Evolutionary conservation across 1,140 invertebrate genomes (phyloP).

Genomic region (Camponotus pennsylvanicus): DNA sequence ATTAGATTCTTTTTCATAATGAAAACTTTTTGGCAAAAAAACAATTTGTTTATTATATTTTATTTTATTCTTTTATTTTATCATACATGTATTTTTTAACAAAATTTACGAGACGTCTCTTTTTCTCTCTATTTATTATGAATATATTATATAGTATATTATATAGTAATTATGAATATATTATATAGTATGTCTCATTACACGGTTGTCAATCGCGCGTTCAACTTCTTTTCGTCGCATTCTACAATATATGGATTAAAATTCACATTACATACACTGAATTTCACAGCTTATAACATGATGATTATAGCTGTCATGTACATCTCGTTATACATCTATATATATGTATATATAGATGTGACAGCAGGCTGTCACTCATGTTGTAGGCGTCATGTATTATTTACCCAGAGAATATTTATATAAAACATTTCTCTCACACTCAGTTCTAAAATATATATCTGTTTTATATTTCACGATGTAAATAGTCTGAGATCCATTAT

Average conservation of each 20-base stretch:
- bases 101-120: neutral
- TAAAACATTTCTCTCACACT: slow-evolving; percentile 40
- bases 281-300: slow-evolving; percentile 2
- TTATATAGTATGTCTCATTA: slow-evolving; percentile 19
- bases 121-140: neutral
- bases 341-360: neutral
- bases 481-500: slow-evolving; percentile 61
- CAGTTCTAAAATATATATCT: slow-evolving; percentile 50
- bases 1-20: neutral
- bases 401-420: slow-evolving; percentile 45
- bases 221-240: slow-evolving; percentile 24
- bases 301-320: slow-evolving; percentile 28
- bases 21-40: neutral
- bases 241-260: slow-evolving; percentile 53
- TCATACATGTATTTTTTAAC: neutral
- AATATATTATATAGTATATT: neutral
- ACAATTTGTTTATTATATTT: neutral
- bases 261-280: slow-evolving; percentile 23
- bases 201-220: neutral
- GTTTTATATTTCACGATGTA: slow-evolving; percentile 63
- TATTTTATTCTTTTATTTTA: neutral
- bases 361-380: slow-evolving; percentile 12
- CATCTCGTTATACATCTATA: slow-evolving; percentile 10
- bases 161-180: neutral
- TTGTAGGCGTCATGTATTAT: slow-evolving; percentile 31